Conservation (phyloP, 2,888 invertebrate species). For the Drosophila yooni region DNA sequence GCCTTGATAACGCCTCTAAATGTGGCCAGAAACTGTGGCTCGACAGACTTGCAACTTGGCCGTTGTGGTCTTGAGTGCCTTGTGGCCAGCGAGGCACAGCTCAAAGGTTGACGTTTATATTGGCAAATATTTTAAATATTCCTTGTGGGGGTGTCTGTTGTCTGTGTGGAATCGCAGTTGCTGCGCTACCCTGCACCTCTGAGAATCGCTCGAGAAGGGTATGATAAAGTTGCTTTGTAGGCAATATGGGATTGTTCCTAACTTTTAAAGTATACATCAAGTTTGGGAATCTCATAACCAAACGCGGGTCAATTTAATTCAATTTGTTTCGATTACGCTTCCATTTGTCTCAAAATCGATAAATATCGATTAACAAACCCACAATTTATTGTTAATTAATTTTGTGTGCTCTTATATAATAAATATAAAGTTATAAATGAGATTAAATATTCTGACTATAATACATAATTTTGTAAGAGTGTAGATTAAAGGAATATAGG, state of each 20-base stretch:
- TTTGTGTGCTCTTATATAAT: fast-evolving
- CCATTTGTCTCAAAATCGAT: not conserved
- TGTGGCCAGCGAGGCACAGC: conserved; percentile 12
- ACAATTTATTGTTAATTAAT: not conserved
- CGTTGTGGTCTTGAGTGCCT: conserved; percentile 2
- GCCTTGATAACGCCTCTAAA: conserved; percentile 79
- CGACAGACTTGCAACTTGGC: not conserved
- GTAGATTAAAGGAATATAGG: not conserved
- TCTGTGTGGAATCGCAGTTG: conserved; percentile 10
- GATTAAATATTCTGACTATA: fast-evolving
- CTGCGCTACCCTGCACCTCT: conserved; percentile 4
- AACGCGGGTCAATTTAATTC: not conserved
- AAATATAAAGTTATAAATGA: not conserved
- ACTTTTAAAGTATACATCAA: not conserved
- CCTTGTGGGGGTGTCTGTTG: conserved; percentile 44
- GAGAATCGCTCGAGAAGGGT: not conserved
- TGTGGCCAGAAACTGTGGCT: conserved; percentile 50
- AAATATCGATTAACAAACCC: not conserved
- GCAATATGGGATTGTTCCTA: not conserved
- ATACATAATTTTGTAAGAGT: not conserved
- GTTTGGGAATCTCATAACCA: not conserved
- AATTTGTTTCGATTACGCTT: not conserved
- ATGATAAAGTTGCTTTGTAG: not conserved
- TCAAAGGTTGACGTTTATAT: conserved; percentile 74
- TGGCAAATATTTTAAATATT: conserved; percentile 79